These are phyloP conservation scores for Lithobates sylvaticus DNA, from an alignment of 2,797 vertebrate genomes.

Conservation along the genomic window DNA sequence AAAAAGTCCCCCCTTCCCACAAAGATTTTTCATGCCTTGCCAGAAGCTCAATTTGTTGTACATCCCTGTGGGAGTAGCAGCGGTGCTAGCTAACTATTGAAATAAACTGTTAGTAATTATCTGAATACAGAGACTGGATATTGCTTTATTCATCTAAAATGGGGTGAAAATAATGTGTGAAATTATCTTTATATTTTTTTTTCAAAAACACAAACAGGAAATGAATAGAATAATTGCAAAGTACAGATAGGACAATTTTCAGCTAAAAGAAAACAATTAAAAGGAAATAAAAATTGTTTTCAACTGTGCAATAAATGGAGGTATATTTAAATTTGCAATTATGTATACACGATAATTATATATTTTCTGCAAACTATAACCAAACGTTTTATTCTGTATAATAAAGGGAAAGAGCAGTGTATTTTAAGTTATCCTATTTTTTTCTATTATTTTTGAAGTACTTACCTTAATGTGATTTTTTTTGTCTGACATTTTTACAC, in stretches of 20 bases:
- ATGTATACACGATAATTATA: not conserved
- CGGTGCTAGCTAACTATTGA: conserved; percentile 35
- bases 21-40: conserved; percentile 6
- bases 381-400: not conserved
- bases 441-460: no score
- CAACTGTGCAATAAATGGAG: not conserved
- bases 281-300: not conserved
- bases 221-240: conserved; percentile 39
- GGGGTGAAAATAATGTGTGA: conserved; percentile 5
- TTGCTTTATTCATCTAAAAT: conserved; percentile 28
- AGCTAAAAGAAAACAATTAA: not conserved
- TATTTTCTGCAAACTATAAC: not conserved
- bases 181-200: conserved; percentile 18
- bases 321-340: not conserved
- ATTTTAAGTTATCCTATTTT: not conserved
- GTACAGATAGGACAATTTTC: not conserved
- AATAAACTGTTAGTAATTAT: conserved; percentile 12
- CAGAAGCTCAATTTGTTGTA: conserved; percentile 28
- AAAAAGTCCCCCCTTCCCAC: not conserved
- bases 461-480: no score
- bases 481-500: no score
- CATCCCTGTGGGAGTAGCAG: conserved; percentile 1
- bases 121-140: conserved; percentile 17
- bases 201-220: not conserved
- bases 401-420: not conserved